Base-by-base conservation (phyloP, 1,140 invertebrate species). In the Lerema accius region DNA sequence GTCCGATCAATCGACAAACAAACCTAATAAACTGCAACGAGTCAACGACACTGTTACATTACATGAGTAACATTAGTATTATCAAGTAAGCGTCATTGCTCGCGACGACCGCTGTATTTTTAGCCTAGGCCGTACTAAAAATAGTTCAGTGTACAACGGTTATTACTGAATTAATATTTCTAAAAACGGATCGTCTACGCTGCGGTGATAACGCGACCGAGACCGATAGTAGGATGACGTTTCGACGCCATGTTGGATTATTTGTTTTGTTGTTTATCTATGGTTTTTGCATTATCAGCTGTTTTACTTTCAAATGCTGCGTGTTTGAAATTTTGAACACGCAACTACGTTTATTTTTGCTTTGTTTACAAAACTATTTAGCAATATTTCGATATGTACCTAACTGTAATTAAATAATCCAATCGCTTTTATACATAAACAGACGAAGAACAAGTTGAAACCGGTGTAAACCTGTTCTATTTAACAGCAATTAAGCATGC, bases 161-260 rank as follows among this genome's bases (percentile, higher is more conserved):
- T 90, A 90, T 90, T 86, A 90, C 87, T 86, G 87, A 86, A 90
- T 90, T 90, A 90, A 89, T 90, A 90, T 90, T 90, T 90, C 87
- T 90, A 90, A 90, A 90, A 90, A 90, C 80, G 86, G 86, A 87
- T 80, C 84, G 84, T 84, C 82, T 88, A 84, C 84, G 80, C 80
- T 74, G 66, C 45, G 72, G 63, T 84, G 85, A 88, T 90, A 88
- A 88, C 82, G 79, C 65, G 73, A 50, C 78, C 72, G 81, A 82
- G 79, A 82, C 77, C 80, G 86, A 89, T 90, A 90, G 79, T 78
- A 73, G 48, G 64, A 64, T 82, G 87, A 86, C 84, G 86, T 85
- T 65, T 65, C 62, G 68, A 49, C 72, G 78, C 76, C 80, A 78
- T 80, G 45, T 83, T 83, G 65, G 51, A 72, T 77, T 76, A 73